A percentile compares a stretch with the other conserved stretches of the same genome.
Conservation (phyloP, 2,113 vertebrate species). For the Indri indri region DNA sequence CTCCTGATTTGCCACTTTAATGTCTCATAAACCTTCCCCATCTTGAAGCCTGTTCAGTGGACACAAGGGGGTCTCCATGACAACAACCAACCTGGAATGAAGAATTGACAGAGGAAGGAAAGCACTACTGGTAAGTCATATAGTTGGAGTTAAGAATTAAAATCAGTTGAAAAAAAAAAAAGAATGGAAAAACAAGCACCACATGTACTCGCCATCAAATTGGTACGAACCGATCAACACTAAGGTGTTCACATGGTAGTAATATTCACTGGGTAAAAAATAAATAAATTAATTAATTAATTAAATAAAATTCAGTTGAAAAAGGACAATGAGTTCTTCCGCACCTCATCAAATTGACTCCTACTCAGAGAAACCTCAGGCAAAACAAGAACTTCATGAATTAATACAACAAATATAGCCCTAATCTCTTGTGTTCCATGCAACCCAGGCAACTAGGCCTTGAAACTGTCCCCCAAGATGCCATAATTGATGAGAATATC, state of each 20-base stretch:
- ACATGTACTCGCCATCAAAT: too few relatives aligned
- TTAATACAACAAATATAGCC: background rate
- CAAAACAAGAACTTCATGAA: background rate
- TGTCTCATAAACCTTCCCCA: background rate
- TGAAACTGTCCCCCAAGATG: background rate
- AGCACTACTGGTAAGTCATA: background rate
- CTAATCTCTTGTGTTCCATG: background rate
- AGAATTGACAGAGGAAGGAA: background rate
- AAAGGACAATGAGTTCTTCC: background rate
- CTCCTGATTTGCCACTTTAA: background rate
- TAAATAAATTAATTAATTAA: too few relatives aligned
- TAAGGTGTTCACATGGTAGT: too few relatives aligned
- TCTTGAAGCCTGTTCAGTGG: background rate
- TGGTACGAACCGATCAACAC: too few relatives aligned
- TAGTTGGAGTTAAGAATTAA: background rate
- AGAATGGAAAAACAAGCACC: too few relatives aligned
- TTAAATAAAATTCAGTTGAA: background rate
- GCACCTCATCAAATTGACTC: background rate
- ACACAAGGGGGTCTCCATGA: background rate
- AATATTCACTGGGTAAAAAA: too few relatives aligned
- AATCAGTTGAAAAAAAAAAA: background rate
- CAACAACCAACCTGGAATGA: background rate
- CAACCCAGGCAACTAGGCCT: background rate
- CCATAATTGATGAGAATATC: background rate
- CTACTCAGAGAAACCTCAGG: background rate